These are phyloP conservation scores for Cochlearius cochlearius DNA, from an alignment of 2,113 vertebrate species.

Conservation along the genomic window DNA sequence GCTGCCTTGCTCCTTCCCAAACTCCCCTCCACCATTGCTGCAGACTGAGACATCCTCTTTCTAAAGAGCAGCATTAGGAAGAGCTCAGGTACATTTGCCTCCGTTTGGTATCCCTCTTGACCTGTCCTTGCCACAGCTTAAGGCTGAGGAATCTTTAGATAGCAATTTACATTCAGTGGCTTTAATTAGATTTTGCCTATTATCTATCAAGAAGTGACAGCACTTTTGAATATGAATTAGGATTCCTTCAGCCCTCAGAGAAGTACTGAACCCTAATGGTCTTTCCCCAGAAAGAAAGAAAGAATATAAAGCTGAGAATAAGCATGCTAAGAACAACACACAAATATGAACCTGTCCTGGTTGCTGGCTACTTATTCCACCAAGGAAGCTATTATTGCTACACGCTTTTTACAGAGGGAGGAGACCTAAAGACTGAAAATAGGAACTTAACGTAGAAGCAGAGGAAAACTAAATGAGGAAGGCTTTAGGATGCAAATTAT, in stretches of 20 bases:
- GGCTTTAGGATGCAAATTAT: not conserved
- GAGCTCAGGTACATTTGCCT: not conserved
- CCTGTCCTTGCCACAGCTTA: not conserved
- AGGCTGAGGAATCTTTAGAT: not conserved
- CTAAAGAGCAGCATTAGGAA: not conserved
- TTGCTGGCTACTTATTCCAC: not conserved
- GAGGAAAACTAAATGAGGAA: not conserved
- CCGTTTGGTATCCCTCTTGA: not conserved
- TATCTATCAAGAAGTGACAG: not conserved
- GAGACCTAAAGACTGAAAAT: not conserved
- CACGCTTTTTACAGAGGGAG: not conserved
- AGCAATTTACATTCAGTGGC: not conserved
- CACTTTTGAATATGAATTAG: not conserved
- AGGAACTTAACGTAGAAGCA: not conserved
- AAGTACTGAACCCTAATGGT: not conserved
- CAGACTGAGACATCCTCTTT: not conserved
- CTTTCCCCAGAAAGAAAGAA: not conserved
- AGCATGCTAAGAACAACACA: not conserved
- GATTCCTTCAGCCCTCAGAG: not conserved
- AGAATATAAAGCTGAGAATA: not conserved
- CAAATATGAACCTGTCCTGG: not conserved
- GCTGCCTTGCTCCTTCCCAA: not conserved
- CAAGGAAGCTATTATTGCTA: not conserved
- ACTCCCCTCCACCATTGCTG: not conserved
- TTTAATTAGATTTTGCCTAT: not conserved